Evolutionary conservation across 2,797 vertebrate species (phyloP).

Genomic region (Erithacus rubecula): DNA sequence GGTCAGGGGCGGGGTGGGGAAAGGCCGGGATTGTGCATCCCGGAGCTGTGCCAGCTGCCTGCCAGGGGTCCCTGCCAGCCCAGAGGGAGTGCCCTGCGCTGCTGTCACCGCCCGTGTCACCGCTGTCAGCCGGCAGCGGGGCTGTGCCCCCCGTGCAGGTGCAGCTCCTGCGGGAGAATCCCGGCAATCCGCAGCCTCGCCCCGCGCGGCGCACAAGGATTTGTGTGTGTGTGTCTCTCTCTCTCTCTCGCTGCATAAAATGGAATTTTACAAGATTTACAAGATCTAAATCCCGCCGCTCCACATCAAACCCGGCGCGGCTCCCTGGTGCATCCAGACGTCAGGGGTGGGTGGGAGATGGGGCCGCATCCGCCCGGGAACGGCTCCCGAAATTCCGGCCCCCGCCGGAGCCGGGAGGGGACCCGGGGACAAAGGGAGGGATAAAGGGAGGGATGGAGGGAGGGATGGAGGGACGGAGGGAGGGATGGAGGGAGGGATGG

Average conservation of each 20-base stretch:
- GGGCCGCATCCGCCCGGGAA: not conserved
- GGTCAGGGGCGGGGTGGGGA: not conserved
- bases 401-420: not conserved
- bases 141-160: not conserved
- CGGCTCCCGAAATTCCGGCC: not conserved
- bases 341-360: slow-evolving; percentile 28
- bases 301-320: not conserved
- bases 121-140: not conserved
- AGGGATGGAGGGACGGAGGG: too few species aligned
- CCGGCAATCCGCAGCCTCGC: not conserved
- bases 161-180: not conserved
- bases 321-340: not conserved
- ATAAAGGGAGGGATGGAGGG: too few species aligned
- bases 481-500: too few species aligned
- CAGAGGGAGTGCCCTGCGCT: not conserved
- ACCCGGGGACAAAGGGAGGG: not conserved
- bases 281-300: slow-evolving; percentile 7
- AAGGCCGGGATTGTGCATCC: not conserved
- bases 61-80: not conserved
- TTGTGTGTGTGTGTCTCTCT: not conserved
- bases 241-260: not conserved
- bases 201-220: not conserved
- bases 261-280: slow-evolving; percentile 63
- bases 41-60: not conserved
- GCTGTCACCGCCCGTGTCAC: rapidly evolving